Evolutionary conservation across 1,140 invertebrate genomes (phyloP).

Genomic region (Cotesia vestalis): DNA sequence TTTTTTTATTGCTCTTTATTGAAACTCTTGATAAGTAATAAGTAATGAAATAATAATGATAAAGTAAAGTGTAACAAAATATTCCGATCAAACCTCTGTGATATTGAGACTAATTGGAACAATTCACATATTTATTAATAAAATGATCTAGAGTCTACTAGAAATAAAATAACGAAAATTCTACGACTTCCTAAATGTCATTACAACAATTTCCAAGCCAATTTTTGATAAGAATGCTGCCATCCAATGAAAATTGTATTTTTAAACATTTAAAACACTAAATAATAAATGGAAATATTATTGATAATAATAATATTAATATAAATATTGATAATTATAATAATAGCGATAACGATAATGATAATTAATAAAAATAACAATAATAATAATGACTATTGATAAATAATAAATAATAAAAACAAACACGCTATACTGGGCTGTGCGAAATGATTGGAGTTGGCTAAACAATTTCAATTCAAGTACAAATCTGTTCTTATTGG

Average conservation of each 20-base stretch:
- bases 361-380: slow-evolving; percentile 28
- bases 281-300: slow-evolving; percentile 27
- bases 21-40: neutral
- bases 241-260: slow-evolving; percentile 65
- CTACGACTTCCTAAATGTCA: slow-evolving; percentile 60
- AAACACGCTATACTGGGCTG: slow-evolving; percentile 66
- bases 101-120: slow-evolving; percentile 63
- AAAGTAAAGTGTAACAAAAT: slow-evolving; percentile 42
- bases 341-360: slow-evolving; percentile 5
- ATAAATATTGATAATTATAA: slow-evolving; percentile 14
- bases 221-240: slow-evolving; percentile 65
- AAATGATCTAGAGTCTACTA: slow-evolving; percentile 9
- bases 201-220: slow-evolving; percentile 64
- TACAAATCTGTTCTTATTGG: slow-evolving; percentile 68
- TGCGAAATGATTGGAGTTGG: slow-evolving; percentile 66
- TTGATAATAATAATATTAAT: slow-evolving; percentile 18
- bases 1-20: no score
- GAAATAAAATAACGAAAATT: slow-evolving; percentile 34
- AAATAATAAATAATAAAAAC: slow-evolving; percentile 45
- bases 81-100: slow-evolving; percentile 65
- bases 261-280: slow-evolving; percentile 55
- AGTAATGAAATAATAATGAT: slow-evolving; percentile 41
- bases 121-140: slow-evolving; percentile 54
- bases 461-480: slow-evolving; percentile 67
- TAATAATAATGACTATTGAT: slow-evolving; percentile 8